Evolutionary conservation across 2,113 vertebrate genomes (phyloP), one percentile per base, ranked within the genome.

Genomic region (Sardina pilchardus): DNA sequence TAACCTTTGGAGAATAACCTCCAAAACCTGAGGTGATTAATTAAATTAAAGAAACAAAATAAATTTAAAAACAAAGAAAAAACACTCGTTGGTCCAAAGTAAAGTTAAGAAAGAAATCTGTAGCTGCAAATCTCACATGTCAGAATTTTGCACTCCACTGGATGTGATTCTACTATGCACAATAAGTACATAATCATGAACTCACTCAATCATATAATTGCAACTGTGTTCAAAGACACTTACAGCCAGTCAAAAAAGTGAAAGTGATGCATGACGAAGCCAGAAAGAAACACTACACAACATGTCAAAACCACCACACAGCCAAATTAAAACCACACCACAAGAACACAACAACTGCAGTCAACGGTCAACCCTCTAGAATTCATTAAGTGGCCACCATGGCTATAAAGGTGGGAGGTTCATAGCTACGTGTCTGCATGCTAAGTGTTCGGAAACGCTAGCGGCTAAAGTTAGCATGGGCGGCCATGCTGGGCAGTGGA

Each of bases 161-260:
- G 12, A 78, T 78, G 30, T 1, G 34, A 78, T 34, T 17, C 36
- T 78, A 78, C 36, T 34, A 78, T 78, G 71, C 16, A 78, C 71
- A 36, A 17, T 36, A 36, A 17, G 71, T 78, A 92, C 90, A 92
- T 87, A 83, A 89, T 88, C 88, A 87, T 89, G 85, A 75, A 84
- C 92, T 94, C 93, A 92, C 93, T 94, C 94, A 94, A 12, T 78
- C 71, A 16, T 36, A 39, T 78, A 34, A 78, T 78, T 78, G 59
- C 47, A 85, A 14, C 19, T 78, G 71, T 78, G 71, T 34, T 78
- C 71, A 78, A 17, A 67, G 75, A 81, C 86, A 82, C 82, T 85
- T 63, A 87, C 47, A 53, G 71, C 42, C 81, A 85, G 86, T 80
- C 85, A 85, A 86, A 84, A 84, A 34, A 85, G 84, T 53, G 50